These are phyloP conservation scores for Eilema griseolum DNA, from an alignment of 2,888 invertebrate species.

Conservation along the genomic window DNA sequence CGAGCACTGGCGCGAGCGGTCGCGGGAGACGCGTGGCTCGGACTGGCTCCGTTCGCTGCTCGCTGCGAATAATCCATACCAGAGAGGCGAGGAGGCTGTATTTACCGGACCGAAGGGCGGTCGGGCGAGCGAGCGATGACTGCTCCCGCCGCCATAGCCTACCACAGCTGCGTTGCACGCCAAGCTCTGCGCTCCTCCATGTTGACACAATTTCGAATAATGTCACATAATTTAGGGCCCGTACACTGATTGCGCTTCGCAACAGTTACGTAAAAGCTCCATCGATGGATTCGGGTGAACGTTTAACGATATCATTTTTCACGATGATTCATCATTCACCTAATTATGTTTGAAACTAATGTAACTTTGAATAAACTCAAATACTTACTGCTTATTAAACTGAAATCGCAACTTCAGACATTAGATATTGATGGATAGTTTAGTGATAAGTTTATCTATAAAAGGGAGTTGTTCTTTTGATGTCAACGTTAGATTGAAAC, in stretches of 20 bases:
- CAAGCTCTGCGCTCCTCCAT: slow-evolving; percentile 65
- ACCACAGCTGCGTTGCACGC: slow-evolving; percentile 56
- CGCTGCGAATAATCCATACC: slow-evolving; percentile 84
- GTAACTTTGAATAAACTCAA: slow-evolving; percentile 40
- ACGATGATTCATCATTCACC: slow-evolving; percentile 36
- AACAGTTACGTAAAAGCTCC: slow-evolving; percentile 49
- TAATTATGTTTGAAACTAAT: slow-evolving; percentile 43
- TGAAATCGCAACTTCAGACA: slow-evolving; percentile 17
- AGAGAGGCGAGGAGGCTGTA: slow-evolving; percentile 82
- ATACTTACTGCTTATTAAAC: slow-evolving; percentile 22
- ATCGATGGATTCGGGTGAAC: slow-evolving; percentile 44
- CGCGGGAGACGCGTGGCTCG: slow-evolving; percentile 78
- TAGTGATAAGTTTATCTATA: neutral
- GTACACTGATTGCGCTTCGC: slow-evolving; percentile 65
- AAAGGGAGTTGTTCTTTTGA: neutral
- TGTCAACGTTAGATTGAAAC: neutral
- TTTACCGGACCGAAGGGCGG: slow-evolving; percentile 83
- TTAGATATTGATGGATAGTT: slow-evolving; percentile 7
- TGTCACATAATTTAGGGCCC: slow-evolving; percentile 72
- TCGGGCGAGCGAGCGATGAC: slow-evolving; percentile 73
- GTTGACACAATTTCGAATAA: slow-evolving; percentile 84
- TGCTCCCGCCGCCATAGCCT: slow-evolving; percentile 68
- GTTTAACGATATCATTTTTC: slow-evolving; percentile 39
- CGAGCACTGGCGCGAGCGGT: slow-evolving; percentile 61
- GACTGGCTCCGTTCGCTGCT: slow-evolving; percentile 77